These are phyloP conservation scores for Asarcornis scutulata DNA, from an alignment of 2,113 vertebrate genomes.

Conservation along the genomic window DNA sequence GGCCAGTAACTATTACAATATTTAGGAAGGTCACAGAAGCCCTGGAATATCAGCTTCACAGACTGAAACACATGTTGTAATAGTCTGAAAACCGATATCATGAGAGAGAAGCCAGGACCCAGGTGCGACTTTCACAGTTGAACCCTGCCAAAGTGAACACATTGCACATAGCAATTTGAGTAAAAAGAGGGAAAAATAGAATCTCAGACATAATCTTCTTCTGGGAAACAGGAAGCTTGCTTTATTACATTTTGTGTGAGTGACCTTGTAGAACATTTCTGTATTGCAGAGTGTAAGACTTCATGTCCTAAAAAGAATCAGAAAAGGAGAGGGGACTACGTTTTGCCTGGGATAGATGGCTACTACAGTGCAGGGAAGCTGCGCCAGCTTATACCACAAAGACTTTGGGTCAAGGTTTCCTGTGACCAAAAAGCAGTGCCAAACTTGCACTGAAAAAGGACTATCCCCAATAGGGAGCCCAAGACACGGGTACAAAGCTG, in stretches of 20 bases:
- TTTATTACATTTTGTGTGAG: slow-evolving; percentile 9
- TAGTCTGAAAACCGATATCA: not conserved
- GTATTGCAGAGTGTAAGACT: not conserved
- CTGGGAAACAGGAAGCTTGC: slow-evolving; percentile 44
- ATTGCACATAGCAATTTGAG: not conserved
- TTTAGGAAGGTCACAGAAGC: not conserved
- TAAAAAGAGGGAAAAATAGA: not conserved
- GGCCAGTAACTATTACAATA: not conserved
- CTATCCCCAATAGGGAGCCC: not conserved
- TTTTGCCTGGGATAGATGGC: not conserved
- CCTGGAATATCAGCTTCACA: not conserved
- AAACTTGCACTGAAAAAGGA: not conserved
- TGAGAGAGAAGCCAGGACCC: not conserved
- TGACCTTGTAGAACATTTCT: not conserved
- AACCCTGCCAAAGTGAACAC: not conserved
- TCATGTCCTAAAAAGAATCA: not conserved
- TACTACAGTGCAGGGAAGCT: not conserved
- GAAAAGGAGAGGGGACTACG: not conserved
- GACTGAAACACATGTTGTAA: not conserved
- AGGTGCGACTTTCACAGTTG: not conserved
- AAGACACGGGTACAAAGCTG: not conserved
- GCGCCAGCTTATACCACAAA: not conserved
- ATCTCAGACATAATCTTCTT: slow-evolving; percentile 7
- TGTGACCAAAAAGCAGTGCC: not conserved
- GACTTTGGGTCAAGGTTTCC: not conserved